phyloP scores from a whole-genome alignment of 1,140 invertebrate species.

The Dinothrombium tinctorium region DNA sequence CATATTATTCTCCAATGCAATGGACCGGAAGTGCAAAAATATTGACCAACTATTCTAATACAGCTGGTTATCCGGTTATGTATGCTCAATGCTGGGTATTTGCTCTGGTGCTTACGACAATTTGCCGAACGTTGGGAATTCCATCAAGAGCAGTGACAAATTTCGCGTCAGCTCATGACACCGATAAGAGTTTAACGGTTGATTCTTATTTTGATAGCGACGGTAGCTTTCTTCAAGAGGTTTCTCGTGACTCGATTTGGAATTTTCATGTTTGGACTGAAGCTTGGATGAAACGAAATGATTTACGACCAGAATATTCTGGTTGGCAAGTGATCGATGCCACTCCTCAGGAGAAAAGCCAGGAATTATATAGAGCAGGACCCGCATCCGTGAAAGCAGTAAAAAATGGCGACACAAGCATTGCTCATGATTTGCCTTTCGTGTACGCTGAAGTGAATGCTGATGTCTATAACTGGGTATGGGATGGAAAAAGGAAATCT shows the following conservation, averaged over 20 bases:
- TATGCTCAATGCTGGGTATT: conserved; percentile 60
- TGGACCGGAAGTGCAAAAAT: conserved; percentile 41
- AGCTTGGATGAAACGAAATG: conserved; percentile 66
- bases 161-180: conserved; percentile 46
- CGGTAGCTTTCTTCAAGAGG: conserved; percentile 22
- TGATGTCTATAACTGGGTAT: no score
- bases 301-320: conserved; percentile 36
- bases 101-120: conserved; percentile 41
- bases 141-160: conserved; percentile 42
- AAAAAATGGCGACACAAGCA: conserved; percentile 49
- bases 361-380: conserved; percentile 45
- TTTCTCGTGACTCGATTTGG: conserved; percentile 16
- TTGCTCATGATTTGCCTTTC: conserved; percentile 53
- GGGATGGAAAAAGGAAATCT: no score
- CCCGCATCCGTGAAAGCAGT: conserved; percentile 46
- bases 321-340: conserved; percentile 86
- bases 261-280: conserved; percentile 94
- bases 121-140: conserved; percentile 41
- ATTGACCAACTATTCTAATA: conserved; percentile 32
- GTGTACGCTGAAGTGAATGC: conserved; percentile 64
- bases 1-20: conserved; percentile 37
- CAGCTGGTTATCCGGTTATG: conserved; percentile 29
- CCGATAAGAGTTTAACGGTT: conserved; percentile 38
- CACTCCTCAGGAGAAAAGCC: conserved; percentile 60
- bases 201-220: conserved; percentile 38